Evolutionary conservation across 2,113 vertebrate genomes (phyloP).

Genomic region (Chamaea fasciata): DNA sequence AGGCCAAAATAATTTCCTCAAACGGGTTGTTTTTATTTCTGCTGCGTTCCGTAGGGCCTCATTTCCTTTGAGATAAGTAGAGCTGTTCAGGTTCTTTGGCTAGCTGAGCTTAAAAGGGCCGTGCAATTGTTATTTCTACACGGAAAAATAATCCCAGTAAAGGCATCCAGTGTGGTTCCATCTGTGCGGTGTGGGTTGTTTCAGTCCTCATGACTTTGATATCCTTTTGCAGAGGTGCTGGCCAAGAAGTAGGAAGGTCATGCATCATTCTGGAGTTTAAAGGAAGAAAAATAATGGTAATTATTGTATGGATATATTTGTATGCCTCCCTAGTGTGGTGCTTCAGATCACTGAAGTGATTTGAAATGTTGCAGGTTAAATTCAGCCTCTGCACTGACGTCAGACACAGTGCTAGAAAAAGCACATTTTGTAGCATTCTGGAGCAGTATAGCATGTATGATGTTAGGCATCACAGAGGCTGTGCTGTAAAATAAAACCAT

Average conservation of each 20-base stretch:
- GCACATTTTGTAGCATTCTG: neutral
- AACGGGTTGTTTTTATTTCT: neutral
- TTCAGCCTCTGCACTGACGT: neutral
- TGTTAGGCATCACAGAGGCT: neutral
- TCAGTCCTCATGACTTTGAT: neutral
- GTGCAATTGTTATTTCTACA: neutral
- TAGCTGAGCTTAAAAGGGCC: neutral
- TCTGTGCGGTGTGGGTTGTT: fast-evolving
- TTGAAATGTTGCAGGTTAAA: neutral
- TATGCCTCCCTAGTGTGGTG: fast-evolving
- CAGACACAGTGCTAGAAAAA: neutral
- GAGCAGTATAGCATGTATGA: fast-evolving
- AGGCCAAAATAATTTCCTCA: neutral
- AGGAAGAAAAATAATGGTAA: conserved; percentile 98
- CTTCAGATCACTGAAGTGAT: neutral
- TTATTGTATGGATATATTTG: neutral
- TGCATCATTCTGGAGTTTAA: conserved; percentile 98
- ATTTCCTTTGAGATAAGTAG: neutral
- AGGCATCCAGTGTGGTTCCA: fast-evolving
- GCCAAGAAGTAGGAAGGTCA: conserved; percentile 95
- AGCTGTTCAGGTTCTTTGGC: neutral
- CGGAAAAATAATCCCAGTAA: neutral
- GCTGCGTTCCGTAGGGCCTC: neutral
- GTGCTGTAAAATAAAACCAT: neutral
- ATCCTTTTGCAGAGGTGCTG: conserved; percentile 83